These are phyloP conservation scores for Plectropomus leopardus DNA, from an alignment of 2,113 vertebrate genomes.

Conservation along the genomic window DNA sequence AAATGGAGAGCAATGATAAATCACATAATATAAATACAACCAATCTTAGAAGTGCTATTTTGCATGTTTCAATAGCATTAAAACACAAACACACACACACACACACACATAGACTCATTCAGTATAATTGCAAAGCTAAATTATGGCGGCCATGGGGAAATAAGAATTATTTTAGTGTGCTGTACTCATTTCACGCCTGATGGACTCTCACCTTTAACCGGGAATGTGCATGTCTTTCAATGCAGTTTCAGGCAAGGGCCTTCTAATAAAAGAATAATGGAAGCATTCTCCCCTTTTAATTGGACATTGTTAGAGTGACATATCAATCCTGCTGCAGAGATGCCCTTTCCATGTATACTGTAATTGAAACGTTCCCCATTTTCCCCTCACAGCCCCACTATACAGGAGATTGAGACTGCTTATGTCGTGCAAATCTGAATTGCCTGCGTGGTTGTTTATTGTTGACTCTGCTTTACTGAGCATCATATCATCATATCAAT, in stretches of 20 bases:
- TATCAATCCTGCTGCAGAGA: constrained; percentile 82
- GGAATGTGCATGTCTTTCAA: constrained; percentile 67
- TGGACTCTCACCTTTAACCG: constrained; percentile 82
- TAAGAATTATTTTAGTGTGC: constrained; percentile 81
- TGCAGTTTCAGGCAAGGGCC: constrained; percentile 59
- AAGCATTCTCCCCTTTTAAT: constrained; percentile 86
- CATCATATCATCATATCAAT: constrained; percentile 34
- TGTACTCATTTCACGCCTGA: constrained; percentile 87
- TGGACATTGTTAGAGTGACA: constrained; percentile 87
- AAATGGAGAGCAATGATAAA: constrained; percentile 8
- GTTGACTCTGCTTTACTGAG: constrained; percentile 45
- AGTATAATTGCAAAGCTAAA: constrained; percentile 79
- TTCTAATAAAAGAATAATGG: constrained; percentile 85
- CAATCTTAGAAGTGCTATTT: constrained; percentile 49
- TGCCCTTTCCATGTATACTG: constrained; percentile 83
- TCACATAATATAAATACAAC: constrained; percentile 13
- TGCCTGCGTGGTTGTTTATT: constrained; percentile 25
- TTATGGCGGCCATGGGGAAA: constrained; percentile 78
- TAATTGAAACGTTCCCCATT: constrained; percentile 84
- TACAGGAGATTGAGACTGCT: constrained; percentile 41
- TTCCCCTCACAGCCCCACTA: constrained; percentile 35
- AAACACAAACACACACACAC: constrained; percentile 39
- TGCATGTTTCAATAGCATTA: constrained; percentile 56
- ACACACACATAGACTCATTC: constrained; percentile 24
- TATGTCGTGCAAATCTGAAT: constrained; percentile 49